Conservation (phyloP, 2,888 invertebrate species). For the Acleris emargana region DNA sequence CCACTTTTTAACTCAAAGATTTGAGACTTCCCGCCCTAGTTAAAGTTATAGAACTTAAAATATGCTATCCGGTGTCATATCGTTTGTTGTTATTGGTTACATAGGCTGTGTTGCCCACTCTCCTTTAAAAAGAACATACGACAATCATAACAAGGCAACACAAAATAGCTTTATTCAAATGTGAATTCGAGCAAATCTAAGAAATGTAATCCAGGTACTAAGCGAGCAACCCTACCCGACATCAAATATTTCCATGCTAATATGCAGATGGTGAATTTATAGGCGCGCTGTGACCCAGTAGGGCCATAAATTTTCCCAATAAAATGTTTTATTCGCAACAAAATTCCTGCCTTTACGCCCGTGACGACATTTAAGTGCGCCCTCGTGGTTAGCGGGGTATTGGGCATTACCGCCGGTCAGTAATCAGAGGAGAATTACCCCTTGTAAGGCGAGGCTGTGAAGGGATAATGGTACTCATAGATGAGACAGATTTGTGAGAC, state of each 20-base stretch:
- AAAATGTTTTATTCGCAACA: slow-evolving; percentile 54
- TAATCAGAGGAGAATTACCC: slow-evolving; percentile 22
- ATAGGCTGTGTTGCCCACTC: too few species aligned
- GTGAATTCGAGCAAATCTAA: background rate
- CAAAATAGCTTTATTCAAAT: too few species aligned
- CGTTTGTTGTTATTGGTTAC: too few species aligned
- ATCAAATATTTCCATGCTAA: slow-evolving; percentile 48
- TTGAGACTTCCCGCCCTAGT: too few species aligned
- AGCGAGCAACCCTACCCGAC: slow-evolving; percentile 29
- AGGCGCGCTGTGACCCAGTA: slow-evolving; percentile 40
- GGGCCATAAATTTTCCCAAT: slow-evolving; percentile 47
- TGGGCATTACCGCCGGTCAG: slow-evolving; percentile 20
- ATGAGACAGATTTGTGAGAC: background rate
- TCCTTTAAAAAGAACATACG: too few species aligned
- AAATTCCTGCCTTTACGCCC: slow-evolving; percentile 39
- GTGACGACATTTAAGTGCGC: slow-evolving; percentile 34
- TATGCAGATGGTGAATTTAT: slow-evolving; percentile 49
- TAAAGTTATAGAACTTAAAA: too few species aligned
- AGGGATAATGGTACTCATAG: background rate
- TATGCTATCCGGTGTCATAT: too few species aligned
- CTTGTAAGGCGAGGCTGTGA: slow-evolving; percentile 20
- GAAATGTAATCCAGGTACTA: background rate
- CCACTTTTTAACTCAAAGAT: too few species aligned
- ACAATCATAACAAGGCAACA: too few species aligned
- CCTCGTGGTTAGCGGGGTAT: slow-evolving; percentile 18